Conservation (phyloP, 2,113 vertebrate genomes). For the Corythoichthys haematopterus region DNA sequence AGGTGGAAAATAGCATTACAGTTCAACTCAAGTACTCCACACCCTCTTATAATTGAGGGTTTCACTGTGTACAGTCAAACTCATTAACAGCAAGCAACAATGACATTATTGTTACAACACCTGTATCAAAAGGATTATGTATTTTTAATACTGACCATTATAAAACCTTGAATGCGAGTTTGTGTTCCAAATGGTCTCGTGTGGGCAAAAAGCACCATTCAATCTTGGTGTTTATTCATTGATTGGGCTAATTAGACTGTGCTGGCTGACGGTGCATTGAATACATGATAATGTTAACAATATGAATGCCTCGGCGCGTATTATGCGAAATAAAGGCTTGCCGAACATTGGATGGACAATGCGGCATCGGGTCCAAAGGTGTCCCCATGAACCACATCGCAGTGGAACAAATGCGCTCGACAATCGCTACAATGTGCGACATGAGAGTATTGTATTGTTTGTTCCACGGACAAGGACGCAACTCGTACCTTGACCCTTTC, state of each 20-base stretch:
- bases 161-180: constrained; percentile 1
- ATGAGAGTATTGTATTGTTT: constrained; percentile 41
- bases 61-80: not conserved
- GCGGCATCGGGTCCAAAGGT: constrained; percentile 40
- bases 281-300: constrained; percentile 44
- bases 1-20: not conserved
- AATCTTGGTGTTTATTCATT: constrained; percentile 19
- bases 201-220: constrained; percentile 27
- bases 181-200: constrained; percentile 13
- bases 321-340: constrained; percentile 46
- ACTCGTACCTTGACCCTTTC: constrained; percentile 57
- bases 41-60: not conserved
- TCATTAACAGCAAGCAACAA: not conserved
- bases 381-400: constrained; percentile 43
- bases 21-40: not conserved
- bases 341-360: constrained; percentile 44
- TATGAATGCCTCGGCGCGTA: constrained; percentile 35
- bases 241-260: constrained; percentile 32
- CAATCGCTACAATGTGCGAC: constrained; percentile 47
- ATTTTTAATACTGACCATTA: constrained; percentile 1
- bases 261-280: constrained; percentile 29
- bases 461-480: constrained; percentile 48
- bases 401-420: constrained; percentile 40
- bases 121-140: not conserved
- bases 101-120: not conserved